Base-by-base conservation (phyloP, 2,797 vertebrate genomes). In the Centroberyx gerrardi region DNA sequence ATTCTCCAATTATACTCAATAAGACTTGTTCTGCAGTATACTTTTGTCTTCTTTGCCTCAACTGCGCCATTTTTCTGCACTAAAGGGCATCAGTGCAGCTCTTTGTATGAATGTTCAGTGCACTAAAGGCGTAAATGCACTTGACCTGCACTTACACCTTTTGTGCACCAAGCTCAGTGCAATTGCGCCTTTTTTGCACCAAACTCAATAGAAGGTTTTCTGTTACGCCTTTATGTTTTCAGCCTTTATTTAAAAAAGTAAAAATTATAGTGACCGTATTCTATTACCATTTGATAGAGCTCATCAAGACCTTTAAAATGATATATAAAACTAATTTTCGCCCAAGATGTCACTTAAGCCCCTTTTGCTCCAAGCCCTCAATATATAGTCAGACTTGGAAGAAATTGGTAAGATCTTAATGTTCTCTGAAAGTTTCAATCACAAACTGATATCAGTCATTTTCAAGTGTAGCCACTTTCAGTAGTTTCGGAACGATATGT, bases 381-480 rank as follows among this genome's bases (percentile, higher is more conserved):
- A n/a, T n/a, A n/a, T n/a, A n/a, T n/a, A n/a, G n/a, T n/a, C n/a
- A n/a, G n/a, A n/a, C n/a, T n/a, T n/a, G n/a, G n/a, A n/a, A n/a
- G n/a, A n/a, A n/a, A n/a, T n/a, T n/a, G n/a, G n/a, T n/a, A n/a
- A n/a, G n/a, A n/a, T n/a, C n/a, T n/a, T n/a, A n/a, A n/a, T n/a
- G n/a, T n/a, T n/a, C n/a, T n/a, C n/a, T n/a, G n/a, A n/a, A n/a
- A n/a, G n/a, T n/a, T n/a, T n/a, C n/a, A n/a, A n/a, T n/a, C n/a
- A n/a, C n/a, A n/a, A n/a, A n/a, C n/a, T n/a, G n/a, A n/a, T n/a
- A n/a, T n/a, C n/a, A 15, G 31, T 38, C 14, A 36, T 60, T 38
- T 60, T 60, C 58, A 17, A 38, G 5, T 60, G 15, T 36, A 38
- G 58, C 58, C 31, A 60, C 58, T 60, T 60, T 60, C 58, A 60